Conservation (phyloP, 2,888 invertebrate species). For the Leptopilina drosophilae region DNA sequence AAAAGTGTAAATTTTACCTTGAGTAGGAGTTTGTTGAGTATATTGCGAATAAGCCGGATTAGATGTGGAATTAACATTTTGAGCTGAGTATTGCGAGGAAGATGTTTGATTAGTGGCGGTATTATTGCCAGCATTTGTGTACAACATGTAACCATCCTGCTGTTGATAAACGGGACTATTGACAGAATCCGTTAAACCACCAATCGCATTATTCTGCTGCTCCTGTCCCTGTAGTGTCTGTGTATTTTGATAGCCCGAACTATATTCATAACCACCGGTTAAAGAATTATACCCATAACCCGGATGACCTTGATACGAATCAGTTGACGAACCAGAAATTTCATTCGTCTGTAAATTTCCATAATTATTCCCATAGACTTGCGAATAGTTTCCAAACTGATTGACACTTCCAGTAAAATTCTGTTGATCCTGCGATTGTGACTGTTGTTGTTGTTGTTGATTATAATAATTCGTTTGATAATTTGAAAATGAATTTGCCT, state of each 20-base stretch:
- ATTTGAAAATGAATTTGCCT: conserved; percentile 60
- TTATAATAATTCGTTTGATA: conserved; percentile 61
- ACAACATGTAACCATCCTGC: conserved; percentile 61
- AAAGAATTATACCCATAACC: conserved; percentile 81
- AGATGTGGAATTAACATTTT: conserved; percentile 55
- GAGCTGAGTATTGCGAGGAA: conserved; percentile 65
- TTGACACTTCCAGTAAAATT: conserved; percentile 53
- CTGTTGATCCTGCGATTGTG: conserved; percentile 53
- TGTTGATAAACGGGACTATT: conserved; percentile 46
- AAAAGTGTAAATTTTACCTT: conserved; percentile 54
- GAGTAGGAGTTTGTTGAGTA: conserved; percentile 63
- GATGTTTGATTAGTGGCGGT: conserved; percentile 67
- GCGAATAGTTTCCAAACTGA: conserved; percentile 61
- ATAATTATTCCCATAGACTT: conserved; percentile 59
- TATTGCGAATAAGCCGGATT: conserved; percentile 65
- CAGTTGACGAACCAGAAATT: conserved; percentile 52
- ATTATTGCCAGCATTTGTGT: conserved; percentile 69
- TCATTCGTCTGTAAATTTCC: conserved; percentile 49
- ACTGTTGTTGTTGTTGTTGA: conserved; percentile 8
- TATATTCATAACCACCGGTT: conserved; percentile 81
- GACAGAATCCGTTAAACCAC: conserved; percentile 18
- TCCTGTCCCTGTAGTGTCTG: conserved; percentile 60
- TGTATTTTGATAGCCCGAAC: conserved; percentile 80
- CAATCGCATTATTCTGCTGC: conserved; percentile 40
- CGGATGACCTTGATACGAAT: conserved; percentile 79